Conservation (phyloP, 2,888 invertebrate genomes). For the Agonopterix subpropinquella region DNA sequence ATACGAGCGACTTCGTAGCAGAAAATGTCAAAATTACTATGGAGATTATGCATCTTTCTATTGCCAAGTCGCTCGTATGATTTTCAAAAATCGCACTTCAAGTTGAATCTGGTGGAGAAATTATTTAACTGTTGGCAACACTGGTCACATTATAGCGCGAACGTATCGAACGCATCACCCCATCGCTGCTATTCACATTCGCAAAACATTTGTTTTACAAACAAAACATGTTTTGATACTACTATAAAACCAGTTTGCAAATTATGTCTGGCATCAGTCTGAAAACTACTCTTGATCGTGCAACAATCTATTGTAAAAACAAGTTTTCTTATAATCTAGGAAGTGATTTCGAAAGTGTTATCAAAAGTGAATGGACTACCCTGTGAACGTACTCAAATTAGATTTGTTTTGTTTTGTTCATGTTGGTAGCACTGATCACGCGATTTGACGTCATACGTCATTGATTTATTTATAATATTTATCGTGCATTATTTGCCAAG, state of each 20-base stretch:
- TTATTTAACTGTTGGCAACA: no score
- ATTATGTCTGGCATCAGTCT: conserved; percentile 18
- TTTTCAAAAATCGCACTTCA: no score
- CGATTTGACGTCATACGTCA: conserved; percentile 63
- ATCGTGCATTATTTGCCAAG: conserved; percentile 24
- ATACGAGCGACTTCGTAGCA: no score
- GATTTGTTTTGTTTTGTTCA: conserved; percentile 37
- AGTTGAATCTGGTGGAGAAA: no score
- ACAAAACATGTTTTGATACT: conserved; percentile 47
- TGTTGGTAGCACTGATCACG: conserved; percentile 50
- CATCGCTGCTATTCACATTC: neutral
- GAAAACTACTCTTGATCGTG: conserved; percentile 15
- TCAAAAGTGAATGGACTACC: conserved; percentile 10
- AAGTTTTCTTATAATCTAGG: conserved; percentile 1
- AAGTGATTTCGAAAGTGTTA: conserved; percentile 9
- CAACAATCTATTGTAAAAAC: neutral
- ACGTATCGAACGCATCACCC: no score
- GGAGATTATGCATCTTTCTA: no score
- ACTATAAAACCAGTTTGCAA: conserved; percentile 33
- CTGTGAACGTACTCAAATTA: neutral
- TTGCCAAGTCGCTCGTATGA: no score
- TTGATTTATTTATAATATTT: conserved; percentile 54
- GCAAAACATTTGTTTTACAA: conserved; percentile 9
- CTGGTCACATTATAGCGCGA: no score
- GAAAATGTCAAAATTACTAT: no score